Percentiles rank a stretch among this genome's conserved stretches.
Conservation (phyloP, 2,888 invertebrate species). For the Diaprepes abbreviatus region DNA sequence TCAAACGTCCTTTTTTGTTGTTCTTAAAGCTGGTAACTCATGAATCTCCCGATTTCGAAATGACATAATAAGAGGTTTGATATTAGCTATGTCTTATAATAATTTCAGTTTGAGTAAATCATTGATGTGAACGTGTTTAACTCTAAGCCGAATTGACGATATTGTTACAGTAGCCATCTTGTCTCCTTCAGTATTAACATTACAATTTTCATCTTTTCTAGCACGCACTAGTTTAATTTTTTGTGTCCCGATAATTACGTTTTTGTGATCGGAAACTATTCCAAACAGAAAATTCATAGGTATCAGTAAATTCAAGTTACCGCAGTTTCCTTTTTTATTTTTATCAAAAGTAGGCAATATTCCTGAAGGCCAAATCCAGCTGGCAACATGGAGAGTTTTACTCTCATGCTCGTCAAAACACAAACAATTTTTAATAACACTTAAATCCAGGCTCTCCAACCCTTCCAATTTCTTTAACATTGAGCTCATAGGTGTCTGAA, state of each 20-base stretch:
- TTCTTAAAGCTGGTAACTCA: constrained; percentile 43
- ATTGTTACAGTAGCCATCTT: constrained; percentile 26
- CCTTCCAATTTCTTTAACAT: constrained; percentile 37
- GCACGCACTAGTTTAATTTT: constrained; percentile 43
- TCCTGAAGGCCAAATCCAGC: constrained; percentile 37
- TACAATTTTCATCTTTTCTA: constrained; percentile 41
- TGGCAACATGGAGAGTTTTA: constrained; percentile 32
- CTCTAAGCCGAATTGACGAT: constrained; percentile 29
- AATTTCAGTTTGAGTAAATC: background rate
- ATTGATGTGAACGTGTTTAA: constrained; percentile 25
- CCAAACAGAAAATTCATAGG: constrained; percentile 44
- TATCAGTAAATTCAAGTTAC: constrained; percentile 19
- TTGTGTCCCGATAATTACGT: constrained; percentile 37
- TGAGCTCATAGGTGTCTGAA: constrained; percentile 39
- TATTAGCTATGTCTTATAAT: constrained; percentile 1
- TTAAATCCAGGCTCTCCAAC: constrained; percentile 46
- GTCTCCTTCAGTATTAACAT: background rate
- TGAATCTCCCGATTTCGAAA: constrained; percentile 49
- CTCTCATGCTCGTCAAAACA: constrained; percentile 34
- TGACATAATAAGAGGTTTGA: background rate
- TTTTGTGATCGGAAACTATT: constrained; percentile 46
- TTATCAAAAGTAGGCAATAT: background rate
- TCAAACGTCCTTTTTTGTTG: constrained; percentile 28
- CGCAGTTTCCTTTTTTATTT: background rate
- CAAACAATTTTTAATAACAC: constrained; percentile 33